These are phyloP conservation scores for Metallyticus violacea DNA, from an alignment of 2,888 invertebrate species.

Conservation along the genomic window DNA sequence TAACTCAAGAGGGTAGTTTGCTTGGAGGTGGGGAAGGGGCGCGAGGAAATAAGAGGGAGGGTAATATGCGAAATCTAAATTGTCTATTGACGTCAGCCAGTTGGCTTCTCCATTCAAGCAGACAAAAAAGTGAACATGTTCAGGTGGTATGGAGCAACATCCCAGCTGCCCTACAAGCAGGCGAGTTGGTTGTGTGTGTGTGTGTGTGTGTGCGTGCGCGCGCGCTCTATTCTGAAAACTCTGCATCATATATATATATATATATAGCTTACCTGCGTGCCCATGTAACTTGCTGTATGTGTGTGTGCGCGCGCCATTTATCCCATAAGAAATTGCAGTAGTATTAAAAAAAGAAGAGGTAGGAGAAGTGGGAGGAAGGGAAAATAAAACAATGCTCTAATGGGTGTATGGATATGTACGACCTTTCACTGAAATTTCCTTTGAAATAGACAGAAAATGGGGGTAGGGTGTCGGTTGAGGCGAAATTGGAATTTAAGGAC, in stretches of 20 bases:
- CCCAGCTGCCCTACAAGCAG: not conserved
- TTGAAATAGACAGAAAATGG: not conserved
- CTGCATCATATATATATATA: not conserved
- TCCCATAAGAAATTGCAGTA: not conserved
- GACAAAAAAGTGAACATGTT: not conserved
- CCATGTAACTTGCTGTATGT: not conserved
- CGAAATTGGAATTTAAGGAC: conserved; percentile 9
- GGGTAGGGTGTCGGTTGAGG: not conserved
- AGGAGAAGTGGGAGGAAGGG: not conserved
- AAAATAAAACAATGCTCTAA: not conserved
- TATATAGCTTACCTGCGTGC: not conserved
- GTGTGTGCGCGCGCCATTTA: not conserved
- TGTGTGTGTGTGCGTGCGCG: not conserved
- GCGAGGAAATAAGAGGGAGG: not conserved
- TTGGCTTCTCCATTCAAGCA: not conserved
- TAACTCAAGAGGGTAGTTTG: not conserved
- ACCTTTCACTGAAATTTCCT: not conserved
- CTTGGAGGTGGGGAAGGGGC: too few relatives aligned
- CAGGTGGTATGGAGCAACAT: too few relatives aligned
- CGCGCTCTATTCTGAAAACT: not conserved
- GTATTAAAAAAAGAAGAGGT: too few relatives aligned
- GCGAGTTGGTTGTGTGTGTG: too few relatives aligned
- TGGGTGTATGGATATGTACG: not conserved
- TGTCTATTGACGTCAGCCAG: not conserved
- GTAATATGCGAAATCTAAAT: not conserved